Evolutionary conservation across 1,140 invertebrate genomes (phyloP), one percentile per base, ranked within the genome.

Genomic region (Melanaphis sacchari): DNA sequence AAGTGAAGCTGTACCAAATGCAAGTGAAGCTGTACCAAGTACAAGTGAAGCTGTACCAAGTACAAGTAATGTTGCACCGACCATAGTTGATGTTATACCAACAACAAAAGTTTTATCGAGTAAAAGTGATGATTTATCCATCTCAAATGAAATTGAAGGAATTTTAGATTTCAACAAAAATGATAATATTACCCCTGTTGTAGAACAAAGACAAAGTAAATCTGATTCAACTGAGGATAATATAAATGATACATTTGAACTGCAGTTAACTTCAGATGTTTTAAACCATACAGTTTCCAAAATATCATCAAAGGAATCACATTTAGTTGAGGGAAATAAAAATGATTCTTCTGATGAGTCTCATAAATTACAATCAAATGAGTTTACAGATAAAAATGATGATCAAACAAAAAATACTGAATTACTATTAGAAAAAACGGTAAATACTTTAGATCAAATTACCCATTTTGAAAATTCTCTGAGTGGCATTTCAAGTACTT

Each of bases 391-490:
- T 21, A 24, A 59, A 40, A 59, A 31, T n/a, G 38, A 66, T 43
- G 31, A 91, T 91, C 41, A 91, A 41, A 76, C 41, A n/a, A 41
- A 43, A 31, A 76, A 1, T 91, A 41, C 31, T 31, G 41, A 41
- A 31, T 18, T 90, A 40, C 40, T 89, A 54, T 89, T 89, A 54
- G 46, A 89, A 54, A 89, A 54, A 52, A 66, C 89, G 0, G 89
- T 31, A 18, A 59, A 41, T 66, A 66, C 38, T n/a, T 90, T 59
- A n/a, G 54, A 90, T n/a, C 40, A 66, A n/a, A 66, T 90, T 41
- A 41, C 1, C 21, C 1, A n/a, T 40, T 66, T 59, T 36, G 54
- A 90, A 66, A 59, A 22, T 15, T 54, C 88, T 8, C n/a, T 59
- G 22, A 40, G 7, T 41, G 1, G 15, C 3, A 31, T 43, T 41